A percentile compares a stretch with the other conserved stretches of the same genome.
Evolutionary conservation across 2,113 vertebrate genomes (phyloP).

Genomic region (Corvus moneduloides): DNA sequence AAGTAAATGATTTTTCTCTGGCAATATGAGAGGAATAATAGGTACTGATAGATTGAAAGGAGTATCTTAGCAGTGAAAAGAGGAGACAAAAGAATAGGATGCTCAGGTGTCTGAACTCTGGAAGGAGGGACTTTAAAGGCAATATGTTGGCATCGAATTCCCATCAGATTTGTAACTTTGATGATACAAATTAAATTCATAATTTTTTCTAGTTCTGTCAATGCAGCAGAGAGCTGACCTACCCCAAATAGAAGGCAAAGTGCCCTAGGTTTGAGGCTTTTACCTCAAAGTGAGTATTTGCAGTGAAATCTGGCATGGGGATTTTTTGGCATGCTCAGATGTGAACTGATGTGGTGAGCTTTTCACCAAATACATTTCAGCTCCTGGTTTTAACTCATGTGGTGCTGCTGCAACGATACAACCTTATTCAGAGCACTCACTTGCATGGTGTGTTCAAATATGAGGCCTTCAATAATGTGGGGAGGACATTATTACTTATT

Average conservation of each 20-base stretch:
- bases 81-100: neutral
- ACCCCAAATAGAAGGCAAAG: neutral
- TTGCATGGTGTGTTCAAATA: neutral
- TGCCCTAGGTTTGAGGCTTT: neutral
- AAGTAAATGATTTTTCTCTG: neutral
- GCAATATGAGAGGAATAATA: neutral
- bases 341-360: neutral
- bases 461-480: neutral
- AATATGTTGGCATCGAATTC: neutral
- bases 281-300: neutral
- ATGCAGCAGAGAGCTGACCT: neutral
- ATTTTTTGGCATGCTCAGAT: neutral
- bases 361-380: neutral
- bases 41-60: neutral
- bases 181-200: neutral
- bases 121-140: neutral
- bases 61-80: neutral
- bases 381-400: neutral
- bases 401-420: neutral
- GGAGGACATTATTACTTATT: neutral
- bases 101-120: neutral
- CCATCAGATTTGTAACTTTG: neutral
- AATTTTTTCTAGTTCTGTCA: neutral
- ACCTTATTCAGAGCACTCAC: neutral
- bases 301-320: neutral